Evolutionary conservation across 2,797 vertebrate genomes (phyloP), one percentile per base, ranked within the genome.

Genomic region (Thunnus albacares): DNA sequence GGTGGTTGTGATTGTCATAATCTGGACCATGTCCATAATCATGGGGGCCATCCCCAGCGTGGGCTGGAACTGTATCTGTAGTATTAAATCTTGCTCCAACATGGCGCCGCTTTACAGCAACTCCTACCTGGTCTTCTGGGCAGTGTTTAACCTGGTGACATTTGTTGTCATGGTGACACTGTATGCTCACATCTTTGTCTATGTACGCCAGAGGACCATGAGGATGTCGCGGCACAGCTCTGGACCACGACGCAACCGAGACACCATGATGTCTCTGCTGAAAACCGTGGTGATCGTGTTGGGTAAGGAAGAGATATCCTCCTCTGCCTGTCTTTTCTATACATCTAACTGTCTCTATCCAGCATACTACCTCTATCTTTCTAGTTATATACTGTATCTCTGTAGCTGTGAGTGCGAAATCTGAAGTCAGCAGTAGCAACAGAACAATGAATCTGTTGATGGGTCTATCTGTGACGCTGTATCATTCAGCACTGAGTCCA

Each of bases 211-310:
- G 93, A 97, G 98, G 94, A 99, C 98, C 95, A 99, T 99, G 98
- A 96, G 98, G 91, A 99, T 99, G 98, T 99, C 98, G 7, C 96
- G 98, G 17, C 98, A 99, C 90, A 99, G 98, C 93, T 99, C 98
- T 45, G 98, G 97, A 67, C 97, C 96, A 1, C 96, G 98, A 30
- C 96, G 98, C 78, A 99, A 99, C 94, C 96, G 98, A 61, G 98
- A 99, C 81, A 99, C 98, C 84, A 99, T 99, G 98, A 99, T 99
- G 98, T 99, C 97, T 85, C 95, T 99, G 91, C 95, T 99, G 93
- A 99, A 99, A 95, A 99, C 98, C 0, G 98, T 99, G 81, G 98
- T 96, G 85, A 99, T 99, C 81, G 98, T 99, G 12, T 94, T 99
- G 74, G 98, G 98, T 99, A 91, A 93, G 91, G 14, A 84, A 67